These are phyloP conservation scores for Agrilus biguttatus DNA, from an alignment of 2,888 invertebrate species.

Conservation along the genomic window DNA sequence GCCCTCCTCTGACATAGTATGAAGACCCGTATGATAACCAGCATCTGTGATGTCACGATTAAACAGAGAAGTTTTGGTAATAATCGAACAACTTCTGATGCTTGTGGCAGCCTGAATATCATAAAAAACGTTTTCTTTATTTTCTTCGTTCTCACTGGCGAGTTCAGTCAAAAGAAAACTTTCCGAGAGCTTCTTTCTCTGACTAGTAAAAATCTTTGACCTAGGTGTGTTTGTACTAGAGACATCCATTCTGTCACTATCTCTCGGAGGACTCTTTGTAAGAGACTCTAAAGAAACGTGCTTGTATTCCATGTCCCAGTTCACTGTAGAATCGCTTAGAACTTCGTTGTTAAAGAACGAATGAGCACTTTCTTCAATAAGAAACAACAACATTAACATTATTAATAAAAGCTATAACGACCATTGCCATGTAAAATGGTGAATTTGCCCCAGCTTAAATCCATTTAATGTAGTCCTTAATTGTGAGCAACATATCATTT, in stretches of 20 bases:
- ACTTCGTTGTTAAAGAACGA: slow-evolving; percentile 9
- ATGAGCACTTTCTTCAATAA: slow-evolving; percentile 8
- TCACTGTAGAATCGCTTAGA: slow-evolving; percentile 18
- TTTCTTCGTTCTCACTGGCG: slow-evolving; percentile 8
- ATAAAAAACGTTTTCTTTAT: slow-evolving; percentile 12
- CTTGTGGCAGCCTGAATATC: slow-evolving; percentile 1
- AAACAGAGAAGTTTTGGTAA: slow-evolving; percentile 12
- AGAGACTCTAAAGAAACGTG: slow-evolving; percentile 20
- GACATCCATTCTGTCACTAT: slow-evolving; percentile 20
- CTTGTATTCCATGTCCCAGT: slow-evolving; percentile 30
- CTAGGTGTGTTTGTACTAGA: slow-evolving; percentile 25
- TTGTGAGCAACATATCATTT: no score
- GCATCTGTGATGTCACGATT: slow-evolving; percentile 17
- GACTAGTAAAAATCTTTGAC: slow-evolving; percentile 24
- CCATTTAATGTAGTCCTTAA: no score
- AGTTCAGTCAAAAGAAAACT: slow-evolving; percentile 23
- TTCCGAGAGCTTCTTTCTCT: slow-evolving; percentile 28
- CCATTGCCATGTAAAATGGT: no score
- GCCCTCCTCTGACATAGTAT: slow-evolving; percentile 14
- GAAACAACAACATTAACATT: slow-evolving; percentile 1
- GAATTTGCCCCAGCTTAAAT: no score
- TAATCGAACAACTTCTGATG: neutral
- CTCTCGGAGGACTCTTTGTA: slow-evolving; percentile 10
- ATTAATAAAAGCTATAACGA: no score
- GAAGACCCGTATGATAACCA: slow-evolving; percentile 23